These are phyloP conservation scores for Sebastes minor DNA, from an alignment of 2,797 vertebrate genomes.

Conservation along the genomic window DNA sequence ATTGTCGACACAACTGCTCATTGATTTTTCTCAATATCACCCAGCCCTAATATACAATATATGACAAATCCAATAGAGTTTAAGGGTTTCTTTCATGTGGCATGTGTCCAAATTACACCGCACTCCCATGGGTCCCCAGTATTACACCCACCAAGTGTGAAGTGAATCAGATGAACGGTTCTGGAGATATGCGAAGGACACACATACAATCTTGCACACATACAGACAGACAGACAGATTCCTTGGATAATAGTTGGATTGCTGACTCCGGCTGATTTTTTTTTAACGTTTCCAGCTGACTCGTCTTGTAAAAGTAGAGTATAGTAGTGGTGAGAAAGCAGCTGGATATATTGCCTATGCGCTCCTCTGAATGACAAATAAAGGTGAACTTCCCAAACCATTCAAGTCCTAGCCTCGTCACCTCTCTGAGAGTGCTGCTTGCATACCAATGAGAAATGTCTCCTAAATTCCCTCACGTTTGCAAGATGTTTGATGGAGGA, in stretches of 20 bases:
- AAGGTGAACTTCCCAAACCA: background rate
- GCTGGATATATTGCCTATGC: background rate
- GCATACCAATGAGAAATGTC: background rate
- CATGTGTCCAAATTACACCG: background rate
- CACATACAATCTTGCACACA: background rate
- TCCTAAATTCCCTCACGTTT: constrained; percentile 1
- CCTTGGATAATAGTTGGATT: background rate
- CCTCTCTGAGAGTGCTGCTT: background rate
- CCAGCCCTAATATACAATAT: too few relatives aligned
- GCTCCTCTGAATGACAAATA: background rate
- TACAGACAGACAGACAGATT: background rate
- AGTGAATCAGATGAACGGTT: background rate
- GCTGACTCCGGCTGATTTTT: background rate
- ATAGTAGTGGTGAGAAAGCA: background rate
- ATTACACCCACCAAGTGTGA: background rate
- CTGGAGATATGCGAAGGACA: background rate
- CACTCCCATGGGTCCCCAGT: background rate
- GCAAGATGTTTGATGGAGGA: constrained; percentile 9
- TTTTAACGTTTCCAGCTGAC: background rate
- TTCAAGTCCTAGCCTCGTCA: background rate
- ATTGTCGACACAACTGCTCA: too few relatives aligned
- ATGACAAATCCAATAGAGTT: too few relatives aligned
- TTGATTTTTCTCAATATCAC: too few relatives aligned
- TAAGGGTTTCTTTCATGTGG: too few relatives aligned
- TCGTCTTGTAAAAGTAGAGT: background rate